Evolutionary conservation across 64 coral and sea anemone genomes (phyloP).

Genomic region (Stylophora pistillata): DNA sequence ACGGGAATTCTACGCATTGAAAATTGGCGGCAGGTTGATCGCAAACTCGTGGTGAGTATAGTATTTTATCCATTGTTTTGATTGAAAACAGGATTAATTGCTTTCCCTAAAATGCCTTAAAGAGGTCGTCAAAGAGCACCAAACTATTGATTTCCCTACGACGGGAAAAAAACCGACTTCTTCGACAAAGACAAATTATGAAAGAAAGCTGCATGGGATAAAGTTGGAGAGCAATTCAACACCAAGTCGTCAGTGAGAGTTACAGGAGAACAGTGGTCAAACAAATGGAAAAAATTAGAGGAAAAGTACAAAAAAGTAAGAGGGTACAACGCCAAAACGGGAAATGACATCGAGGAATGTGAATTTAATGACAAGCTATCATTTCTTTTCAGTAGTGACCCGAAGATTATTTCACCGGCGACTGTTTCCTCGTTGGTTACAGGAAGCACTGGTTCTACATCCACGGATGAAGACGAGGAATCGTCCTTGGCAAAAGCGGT

Average conservation of each 20-base stretch:
- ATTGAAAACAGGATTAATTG: background rate
- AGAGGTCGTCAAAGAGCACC: slow-evolving; percentile 1
- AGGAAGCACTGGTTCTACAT: slow-evolving; percentile 14
- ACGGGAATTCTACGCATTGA: background rate
- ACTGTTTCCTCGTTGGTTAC: slow-evolving; percentile 31
- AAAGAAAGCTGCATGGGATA: slow-evolving; percentile 7
- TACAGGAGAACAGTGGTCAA: slow-evolving; percentile 34
- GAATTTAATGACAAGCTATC: slow-evolving; percentile 40
- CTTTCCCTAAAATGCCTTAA: background rate
- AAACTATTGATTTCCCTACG: slow-evolving; percentile 22
- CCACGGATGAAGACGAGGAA: slow-evolving; percentile 40
- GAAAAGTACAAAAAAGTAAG: slow-evolving; percentile 10
- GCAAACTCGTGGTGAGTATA: background rate
- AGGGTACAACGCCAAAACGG: slow-evolving; percentile 30
- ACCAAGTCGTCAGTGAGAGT: slow-evolving; percentile 4
- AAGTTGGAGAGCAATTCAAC: background rate
- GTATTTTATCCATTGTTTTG: slow-evolving; percentile 2
- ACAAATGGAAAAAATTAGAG: slow-evolving; percentile 18
- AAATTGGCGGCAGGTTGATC: background rate
- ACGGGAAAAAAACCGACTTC: background rate
- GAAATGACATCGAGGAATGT: slow-evolving; percentile 26
- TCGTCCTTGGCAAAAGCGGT: slow-evolving; percentile 46
- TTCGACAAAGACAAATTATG: background rate
- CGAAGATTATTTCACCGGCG: slow-evolving; percentile 27
- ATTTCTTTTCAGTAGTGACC: slow-evolving; percentile 31